Conservation (phyloP, 2,888 invertebrate species). For the Nineta flava region DNA sequence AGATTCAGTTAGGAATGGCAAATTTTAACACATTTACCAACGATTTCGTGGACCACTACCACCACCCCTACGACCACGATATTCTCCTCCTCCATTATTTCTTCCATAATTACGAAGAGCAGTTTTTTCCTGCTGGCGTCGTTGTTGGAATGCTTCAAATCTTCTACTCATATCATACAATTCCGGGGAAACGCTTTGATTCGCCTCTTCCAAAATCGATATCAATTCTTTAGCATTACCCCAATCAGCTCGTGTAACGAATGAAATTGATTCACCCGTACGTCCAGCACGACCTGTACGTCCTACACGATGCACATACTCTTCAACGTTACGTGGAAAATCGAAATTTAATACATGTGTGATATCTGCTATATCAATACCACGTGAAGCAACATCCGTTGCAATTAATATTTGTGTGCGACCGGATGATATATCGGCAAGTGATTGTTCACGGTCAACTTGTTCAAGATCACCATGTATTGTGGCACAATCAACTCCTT, state of each 20-base stretch:
- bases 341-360: conserved; percentile 86
- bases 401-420: conserved; percentile 72
- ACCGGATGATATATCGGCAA: conserved; percentile 69
- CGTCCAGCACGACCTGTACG: conserved; percentile 86
- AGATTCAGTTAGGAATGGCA: too few relatives aligned
- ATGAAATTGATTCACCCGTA: conserved; percentile 67
- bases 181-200: conserved; percentile 62
- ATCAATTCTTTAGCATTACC: conserved; percentile 66
- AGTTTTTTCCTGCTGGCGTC: conserved; percentile 36
- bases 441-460: conserved; percentile 59
- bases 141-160: conserved; percentile 49
- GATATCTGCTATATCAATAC: conserved; percentile 79
- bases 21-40: neutral
- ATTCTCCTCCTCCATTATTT: conserved; percentile 21
- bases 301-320: conserved; percentile 93
- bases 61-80: conserved; percentile 20
- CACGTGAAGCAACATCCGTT: conserved; percentile 90
- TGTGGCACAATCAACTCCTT: conserved; percentile 54
- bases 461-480: conserved; percentile 86
- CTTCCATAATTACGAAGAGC: conserved; percentile 27
- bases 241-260: conserved; percentile 71
- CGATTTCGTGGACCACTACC: conserved; percentile 17
- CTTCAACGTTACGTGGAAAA: conserved; percentile 87
- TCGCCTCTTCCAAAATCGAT: conserved; percentile 70
- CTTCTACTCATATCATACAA: conserved; percentile 60